Evolutionary conservation across 2,113 vertebrate genomes (phyloP).

Genomic region (Mionectes macconnelli): DNA sequence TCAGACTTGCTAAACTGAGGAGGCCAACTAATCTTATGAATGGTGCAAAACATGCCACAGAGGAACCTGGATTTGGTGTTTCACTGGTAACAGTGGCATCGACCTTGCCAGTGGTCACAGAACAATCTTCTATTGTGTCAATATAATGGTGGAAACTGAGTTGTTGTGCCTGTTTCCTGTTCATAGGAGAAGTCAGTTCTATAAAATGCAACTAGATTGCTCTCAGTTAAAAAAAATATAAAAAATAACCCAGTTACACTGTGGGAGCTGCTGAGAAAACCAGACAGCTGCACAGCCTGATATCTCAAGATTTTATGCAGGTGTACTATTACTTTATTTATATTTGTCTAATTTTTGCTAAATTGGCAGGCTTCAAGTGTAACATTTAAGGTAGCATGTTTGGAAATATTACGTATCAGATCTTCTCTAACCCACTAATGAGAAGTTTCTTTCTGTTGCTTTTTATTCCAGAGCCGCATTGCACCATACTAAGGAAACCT

Average conservation of each 20-base stretch:
- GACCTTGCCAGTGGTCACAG: neutral
- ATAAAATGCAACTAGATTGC: neutral
- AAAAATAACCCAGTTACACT: neutral
- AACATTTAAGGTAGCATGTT: neutral
- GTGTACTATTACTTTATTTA: neutral
- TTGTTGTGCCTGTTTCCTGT: neutral
- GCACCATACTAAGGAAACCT: neutral
- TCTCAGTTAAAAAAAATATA: neutral
- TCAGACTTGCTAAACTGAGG: neutral
- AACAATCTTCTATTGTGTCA: neutral
- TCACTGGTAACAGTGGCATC: neutral
- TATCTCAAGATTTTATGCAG: neutral
- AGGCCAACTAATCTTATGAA: conserved; percentile 27
- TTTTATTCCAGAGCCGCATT: neutral
- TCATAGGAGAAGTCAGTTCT: neutral
- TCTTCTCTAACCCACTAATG: neutral
- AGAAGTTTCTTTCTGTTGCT: neutral
- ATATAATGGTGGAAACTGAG: neutral
- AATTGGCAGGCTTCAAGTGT: neutral
- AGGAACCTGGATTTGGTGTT: conserved; percentile 16
- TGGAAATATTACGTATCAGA: neutral
- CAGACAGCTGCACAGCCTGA: neutral
- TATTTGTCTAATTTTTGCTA: neutral
- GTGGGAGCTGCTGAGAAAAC: neutral
- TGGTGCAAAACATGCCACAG: neutral